A percentile compares a stretch with the other conserved stretches of the same genome.
These are phyloP conservation scores for Sebastes aleutianus DNA, from an alignment of 2,797 vertebrate genomes.

Conservation along the genomic window DNA sequence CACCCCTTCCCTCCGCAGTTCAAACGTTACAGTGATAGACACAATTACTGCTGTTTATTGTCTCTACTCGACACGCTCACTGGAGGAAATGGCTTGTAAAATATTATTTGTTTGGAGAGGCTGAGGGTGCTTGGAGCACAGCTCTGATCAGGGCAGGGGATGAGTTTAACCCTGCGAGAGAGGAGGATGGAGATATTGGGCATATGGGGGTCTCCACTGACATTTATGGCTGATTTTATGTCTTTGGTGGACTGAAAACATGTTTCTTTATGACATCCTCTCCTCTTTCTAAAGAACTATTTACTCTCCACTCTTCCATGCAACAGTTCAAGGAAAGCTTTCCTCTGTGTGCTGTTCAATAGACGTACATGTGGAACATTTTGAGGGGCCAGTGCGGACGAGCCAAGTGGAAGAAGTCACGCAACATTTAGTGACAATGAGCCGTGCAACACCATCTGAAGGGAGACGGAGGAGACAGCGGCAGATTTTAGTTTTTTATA, in stretches of 20 bases:
- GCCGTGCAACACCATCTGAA: constrained; percentile 37
- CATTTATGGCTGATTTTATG: constrained; percentile 14
- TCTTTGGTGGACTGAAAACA: constrained; percentile 11
- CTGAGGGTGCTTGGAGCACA: constrained; percentile 41
- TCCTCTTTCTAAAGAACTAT: constrained; percentile 50
- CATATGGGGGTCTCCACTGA: background rate
- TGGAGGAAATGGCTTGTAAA: constrained; percentile 72
- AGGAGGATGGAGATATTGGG: background rate
- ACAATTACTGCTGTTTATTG: constrained; percentile 79
- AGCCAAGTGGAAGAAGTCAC: constrained; percentile 62
- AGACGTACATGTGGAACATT: constrained; percentile 50
- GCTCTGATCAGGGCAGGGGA: constrained; percentile 27
- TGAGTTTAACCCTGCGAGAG: background rate
- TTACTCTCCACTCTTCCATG: constrained; percentile 43
- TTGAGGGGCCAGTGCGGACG: constrained; percentile 24
- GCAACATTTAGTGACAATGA: constrained; percentile 68
- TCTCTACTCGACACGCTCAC: constrained; percentile 54
- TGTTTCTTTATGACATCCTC: constrained; percentile 39
- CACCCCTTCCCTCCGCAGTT: constrained; percentile 20
- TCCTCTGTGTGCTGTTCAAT: constrained; percentile 40
- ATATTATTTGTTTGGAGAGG: constrained; percentile 74
- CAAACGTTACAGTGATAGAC: constrained; percentile 55
- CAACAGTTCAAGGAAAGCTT: constrained; percentile 36
- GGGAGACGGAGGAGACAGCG: background rate
- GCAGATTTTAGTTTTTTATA: background rate